Percentiles rank a stretch among this genome's conserved stretches.
Conservation (phyloP, 2,888 invertebrate species). For the Archips xylosteana region DNA sequence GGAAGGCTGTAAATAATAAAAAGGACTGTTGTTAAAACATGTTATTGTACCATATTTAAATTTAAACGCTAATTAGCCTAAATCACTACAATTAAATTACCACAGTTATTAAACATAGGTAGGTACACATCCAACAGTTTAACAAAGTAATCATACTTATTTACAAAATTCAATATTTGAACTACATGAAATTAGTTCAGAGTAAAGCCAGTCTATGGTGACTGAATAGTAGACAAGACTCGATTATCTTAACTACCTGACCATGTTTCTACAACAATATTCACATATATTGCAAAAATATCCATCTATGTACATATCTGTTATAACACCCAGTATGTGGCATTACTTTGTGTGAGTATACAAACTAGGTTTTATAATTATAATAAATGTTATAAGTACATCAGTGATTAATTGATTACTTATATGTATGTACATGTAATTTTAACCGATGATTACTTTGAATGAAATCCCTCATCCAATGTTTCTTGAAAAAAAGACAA, state of each 20-base stretch:
- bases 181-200: constrained; percentile 19
- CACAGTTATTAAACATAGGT: constrained; percentile 11
- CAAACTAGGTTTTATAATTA: constrained; percentile 18
- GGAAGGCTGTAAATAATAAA: constrained; percentile 43
- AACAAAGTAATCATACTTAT: constrained; percentile 33
- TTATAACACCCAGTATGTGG: constrained; percentile 27
- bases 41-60: constrained; percentile 52
- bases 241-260: constrained; percentile 16
- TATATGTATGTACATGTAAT: not conserved
- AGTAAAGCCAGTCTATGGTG: constrained; percentile 4
- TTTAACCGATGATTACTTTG: not conserved
- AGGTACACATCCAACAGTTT: constrained; percentile 35
- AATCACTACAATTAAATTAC: constrained; percentile 44
- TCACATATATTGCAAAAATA: constrained; percentile 46
- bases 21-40: constrained; percentile 47
- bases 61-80: constrained; percentile 46
- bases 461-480: not conserved
- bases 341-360: constrained; percentile 26
- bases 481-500: not conserved
- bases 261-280: constrained; percentile 23
- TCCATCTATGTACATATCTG: constrained; percentile 44
- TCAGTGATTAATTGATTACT: constrained; percentile 1
- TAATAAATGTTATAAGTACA: constrained; percentile 29
- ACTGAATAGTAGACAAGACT: constrained; percentile 5
- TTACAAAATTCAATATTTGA: constrained; percentile 30